A percentile compares a stretch with the other conserved stretches of the same genome.
Conservation (phyloP, 2,888 invertebrate species). For the Diadromus collaris region DNA sequence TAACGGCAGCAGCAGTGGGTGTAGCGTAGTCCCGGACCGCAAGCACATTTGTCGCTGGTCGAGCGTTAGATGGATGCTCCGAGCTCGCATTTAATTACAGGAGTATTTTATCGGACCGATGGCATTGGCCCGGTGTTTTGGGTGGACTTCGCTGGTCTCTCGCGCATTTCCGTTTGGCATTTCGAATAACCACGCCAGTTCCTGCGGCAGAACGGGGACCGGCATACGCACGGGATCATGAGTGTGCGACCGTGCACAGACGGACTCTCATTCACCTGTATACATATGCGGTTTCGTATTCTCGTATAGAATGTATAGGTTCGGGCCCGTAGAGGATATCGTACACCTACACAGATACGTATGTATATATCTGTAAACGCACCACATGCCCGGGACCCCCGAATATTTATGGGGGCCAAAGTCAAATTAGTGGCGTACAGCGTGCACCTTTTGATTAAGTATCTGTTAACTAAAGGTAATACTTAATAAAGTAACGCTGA, state of each 20-base stretch:
- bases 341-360: background rate
- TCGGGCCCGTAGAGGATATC: constrained; percentile 6
- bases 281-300: constrained; percentile 15
- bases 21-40: constrained; percentile 31
- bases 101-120: constrained; percentile 78
- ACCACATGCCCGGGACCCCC: constrained; percentile 68
- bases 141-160: constrained; percentile 62
- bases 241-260: constrained; percentile 28
- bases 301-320: constrained; percentile 33
- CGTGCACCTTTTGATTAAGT: constrained; percentile 80
- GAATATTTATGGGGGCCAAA: constrained; percentile 80
- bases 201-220: constrained; percentile 57
- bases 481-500: constrained; percentile 81
- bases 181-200: constrained; percentile 67
- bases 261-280: constrained; percentile 21
- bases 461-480: constrained; percentile 80
- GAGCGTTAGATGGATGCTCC: constrained; percentile 72
- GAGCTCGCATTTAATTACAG: constrained; percentile 78
- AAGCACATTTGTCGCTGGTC: constrained; percentile 35
- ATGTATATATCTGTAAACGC: constrained; percentile 48
- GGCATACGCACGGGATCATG: constrained; percentile 12
- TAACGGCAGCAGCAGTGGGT: constrained; percentile 6
- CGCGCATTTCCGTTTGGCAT: constrained; percentile 72
- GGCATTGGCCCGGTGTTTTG: constrained; percentile 74
- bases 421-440: constrained; percentile 80